A percentile compares a stretch with the other conserved stretches of the same genome.
phyloP scores from a whole-genome alignment of 2,888 invertebrate genomes.

The Drosophila kuntzei region DNA sequence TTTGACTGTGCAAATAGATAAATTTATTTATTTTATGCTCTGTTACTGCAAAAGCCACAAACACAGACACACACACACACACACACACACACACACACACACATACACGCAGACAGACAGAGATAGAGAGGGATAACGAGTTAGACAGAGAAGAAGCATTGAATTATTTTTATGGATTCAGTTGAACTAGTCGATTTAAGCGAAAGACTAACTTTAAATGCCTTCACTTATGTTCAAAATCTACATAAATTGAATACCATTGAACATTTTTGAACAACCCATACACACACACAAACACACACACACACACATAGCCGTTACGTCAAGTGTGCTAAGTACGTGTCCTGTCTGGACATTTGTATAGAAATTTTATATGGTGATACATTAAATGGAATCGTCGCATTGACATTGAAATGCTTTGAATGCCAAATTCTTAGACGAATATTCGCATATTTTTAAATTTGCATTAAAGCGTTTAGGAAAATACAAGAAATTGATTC shows the following conservation, averaged over 20 bases:
- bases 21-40: constrained; percentile 80
- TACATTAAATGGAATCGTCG: constrained; percentile 13
- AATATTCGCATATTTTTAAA: constrained; percentile 19
- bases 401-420: constrained; percentile 11
- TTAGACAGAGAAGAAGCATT: constrained; percentile 2
- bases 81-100: background rate
- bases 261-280: constrained; percentile 41
- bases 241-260: constrained; percentile 59
- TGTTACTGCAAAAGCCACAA: constrained; percentile 52
- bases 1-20: constrained; percentile 79
- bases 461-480: constrained; percentile 40
- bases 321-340: constrained; percentile 16
- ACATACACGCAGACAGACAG: background rate
- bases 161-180: constrained; percentile 26
- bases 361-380: constrained; percentile 6
- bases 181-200: constrained; percentile 26
- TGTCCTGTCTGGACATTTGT: constrained; percentile 20
- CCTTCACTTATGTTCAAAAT: constrained; percentile 54
- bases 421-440: background rate
- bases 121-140: background rate
- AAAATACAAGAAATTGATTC: constrained; percentile 25
- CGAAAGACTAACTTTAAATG: constrained; percentile 60
- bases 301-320: constrained; percentile 7
- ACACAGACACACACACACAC: constrained; percentile 2
- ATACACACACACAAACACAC: constrained; percentile 26